phyloP scores from a whole-genome alignment of 2,797 vertebrate genomes.

The Carcharodon carcharias region DNA sequence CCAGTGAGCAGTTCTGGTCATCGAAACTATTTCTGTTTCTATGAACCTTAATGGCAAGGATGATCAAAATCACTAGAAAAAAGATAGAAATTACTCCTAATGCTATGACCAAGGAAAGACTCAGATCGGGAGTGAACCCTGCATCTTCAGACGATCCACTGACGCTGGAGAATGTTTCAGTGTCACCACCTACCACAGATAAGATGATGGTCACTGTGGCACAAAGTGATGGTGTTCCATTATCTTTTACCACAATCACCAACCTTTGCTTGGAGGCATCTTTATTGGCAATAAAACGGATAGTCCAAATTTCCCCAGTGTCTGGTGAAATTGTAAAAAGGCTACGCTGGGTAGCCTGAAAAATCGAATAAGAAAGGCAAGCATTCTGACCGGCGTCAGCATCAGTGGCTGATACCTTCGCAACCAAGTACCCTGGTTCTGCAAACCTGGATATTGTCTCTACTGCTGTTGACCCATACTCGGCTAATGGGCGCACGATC shows the following conservation, averaged over 20 bases:
- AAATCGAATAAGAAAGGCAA: conserved; percentile 46
- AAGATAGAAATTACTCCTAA: conserved; percentile 57
- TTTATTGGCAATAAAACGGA: conserved; percentile 27
- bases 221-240: background rate
- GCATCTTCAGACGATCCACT: background rate
- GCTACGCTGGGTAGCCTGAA: conserved; percentile 46
- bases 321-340: conserved; percentile 37
- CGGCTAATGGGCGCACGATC: background rate
- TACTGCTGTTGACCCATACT: background rate
- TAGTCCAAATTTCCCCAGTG: conserved; percentile 38
- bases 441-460: background rate
- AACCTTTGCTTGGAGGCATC: conserved; percentile 36
- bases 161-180: background rate
- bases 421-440: background rate
- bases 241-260: conserved; percentile 38
- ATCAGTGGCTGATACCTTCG: background rate
- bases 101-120: conserved; percentile 59
- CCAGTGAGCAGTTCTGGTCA: conserved; percentile 42
- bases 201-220: background rate
- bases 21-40: conserved; percentile 45
- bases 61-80: conserved; percentile 51
- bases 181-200: too few relatives aligned
- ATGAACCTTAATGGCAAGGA: conserved; percentile 51
- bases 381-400: conserved; percentile 25
- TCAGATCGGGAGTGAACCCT: conserved; percentile 46